These are phyloP conservation scores for Lithophane ornitopus DNA, from an alignment of 2,888 invertebrate species.

Conservation along the genomic window DNA sequence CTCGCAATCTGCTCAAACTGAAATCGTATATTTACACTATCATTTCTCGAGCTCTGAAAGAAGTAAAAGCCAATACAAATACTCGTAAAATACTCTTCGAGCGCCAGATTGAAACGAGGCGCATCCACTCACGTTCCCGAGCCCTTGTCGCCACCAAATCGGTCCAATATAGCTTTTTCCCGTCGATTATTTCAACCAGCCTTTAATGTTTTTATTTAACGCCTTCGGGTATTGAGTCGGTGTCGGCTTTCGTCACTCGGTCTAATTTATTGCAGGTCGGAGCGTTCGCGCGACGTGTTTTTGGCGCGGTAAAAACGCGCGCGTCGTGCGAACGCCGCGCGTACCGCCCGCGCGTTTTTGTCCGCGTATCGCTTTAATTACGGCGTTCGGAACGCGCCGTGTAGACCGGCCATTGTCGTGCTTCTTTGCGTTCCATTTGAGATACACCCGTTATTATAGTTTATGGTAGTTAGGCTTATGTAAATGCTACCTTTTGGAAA, in stretches of 20 bases:
- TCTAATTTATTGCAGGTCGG: slow-evolving; percentile 88
- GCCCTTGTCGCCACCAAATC: slow-evolving; percentile 85
- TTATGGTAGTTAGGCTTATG: slow-evolving; percentile 46
- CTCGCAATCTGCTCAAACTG: slow-evolving; percentile 54
- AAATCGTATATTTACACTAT: slow-evolving; percentile 68
- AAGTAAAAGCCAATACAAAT: slow-evolving; percentile 71
- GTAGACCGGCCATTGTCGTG: slow-evolving; percentile 62
- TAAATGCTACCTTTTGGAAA: slow-evolving; percentile 44
- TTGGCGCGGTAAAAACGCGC: slow-evolving; percentile 85
- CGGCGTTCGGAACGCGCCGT: slow-evolving; percentile 76
- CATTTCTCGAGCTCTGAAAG: slow-evolving; percentile 65
- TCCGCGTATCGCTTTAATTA: slow-evolving; percentile 87
- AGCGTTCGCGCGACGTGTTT: slow-evolving; percentile 83
- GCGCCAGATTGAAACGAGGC: slow-evolving; percentile 72
- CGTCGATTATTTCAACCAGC: slow-evolving; percentile 86
- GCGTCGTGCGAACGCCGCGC: slow-evolving; percentile 76
- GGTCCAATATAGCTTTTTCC: slow-evolving; percentile 87
- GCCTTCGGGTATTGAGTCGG: slow-evolving; percentile 86
- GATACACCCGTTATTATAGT: slow-evolving; percentile 57
- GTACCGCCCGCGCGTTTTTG: slow-evolving; percentile 82
- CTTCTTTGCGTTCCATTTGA: slow-evolving; percentile 63
- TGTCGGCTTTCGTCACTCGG: slow-evolving; percentile 87
- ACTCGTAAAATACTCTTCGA: slow-evolving; percentile 68
- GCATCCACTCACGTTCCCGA: slow-evolving; percentile 75
- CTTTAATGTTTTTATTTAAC: slow-evolving; percentile 91